Evolutionary conservation across 1,140 invertebrate genomes (phyloP), one percentile per base, ranked within the genome.

Genomic region (Nasonia longicornis): DNA sequence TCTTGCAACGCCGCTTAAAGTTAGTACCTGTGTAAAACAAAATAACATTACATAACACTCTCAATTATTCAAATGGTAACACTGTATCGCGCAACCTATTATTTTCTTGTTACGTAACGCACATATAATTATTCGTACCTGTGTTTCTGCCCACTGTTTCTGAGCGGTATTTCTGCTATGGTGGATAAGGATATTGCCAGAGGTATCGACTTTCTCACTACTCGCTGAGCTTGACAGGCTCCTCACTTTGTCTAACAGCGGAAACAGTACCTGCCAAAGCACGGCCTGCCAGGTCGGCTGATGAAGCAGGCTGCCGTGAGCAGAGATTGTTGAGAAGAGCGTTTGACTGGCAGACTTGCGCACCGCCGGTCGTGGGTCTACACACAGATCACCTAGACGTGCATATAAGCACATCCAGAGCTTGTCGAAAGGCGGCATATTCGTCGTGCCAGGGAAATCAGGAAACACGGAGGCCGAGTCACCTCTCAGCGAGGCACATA

Each of bases 71-170:
- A 31, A 22, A 83, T 20, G 64, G 38, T 26, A 77, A 70, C 22
- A 80, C n/a, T 58, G 26, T 77, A 42, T 29, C 64, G 48, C 0
- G 31, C 29, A 73, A 31, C 12, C 79, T 71, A 70, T 58, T 72
- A 75, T 26, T 66, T 81, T 77, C 69, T 14, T 16, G 12, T 52
- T 52, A 1, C 14, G 14, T 52, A 52, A 52, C 14, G 14, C 38
- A 71, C 20, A 71, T 38, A 42, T 16, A 71, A 42, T 6, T 42
- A 26, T 48, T 76, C 38, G 80, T 87, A 95, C 96, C 91, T 98
- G 96, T 7, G 98, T 99, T 91, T 99, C 98, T 10, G 98, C 97
- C 98, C 98, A 99, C 88, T 99, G 98, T 87, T 99, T 99, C 88
- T 99, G 97, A 22, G 98, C 98, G 0, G 98, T 99, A 89, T 99